Evolutionary conservation across 2,113 vertebrate genomes (phyloP).

Genomic region (Ranitomeya imitator): DNA sequence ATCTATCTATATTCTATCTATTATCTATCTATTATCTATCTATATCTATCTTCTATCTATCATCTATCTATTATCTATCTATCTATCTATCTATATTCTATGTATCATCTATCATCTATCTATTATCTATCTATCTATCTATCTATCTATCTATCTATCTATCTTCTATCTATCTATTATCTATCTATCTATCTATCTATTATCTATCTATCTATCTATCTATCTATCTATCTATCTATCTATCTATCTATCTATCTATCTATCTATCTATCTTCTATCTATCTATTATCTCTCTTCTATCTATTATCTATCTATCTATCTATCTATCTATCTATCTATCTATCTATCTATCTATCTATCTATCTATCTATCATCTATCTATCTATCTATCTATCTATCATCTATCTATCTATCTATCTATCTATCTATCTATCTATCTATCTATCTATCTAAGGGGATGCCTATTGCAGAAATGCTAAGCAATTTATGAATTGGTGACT

Average conservation of each 20-base stretch:
- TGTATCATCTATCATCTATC: no score
- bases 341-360: conserved; percentile 23
- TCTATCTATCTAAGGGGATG: neutral
- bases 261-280: neutral
- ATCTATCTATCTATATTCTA: no score
- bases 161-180: no score
- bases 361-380: conserved; percentile 12
- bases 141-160: no score
- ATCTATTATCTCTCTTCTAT: conserved; percentile 3
- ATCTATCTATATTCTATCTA: no score
- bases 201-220: no score
- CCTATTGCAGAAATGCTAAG: neutral
- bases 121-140: no score
- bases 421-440: neutral
- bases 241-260: neutral
- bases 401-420: neutral
- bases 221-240: no score
- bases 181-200: no score
- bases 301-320: conserved; percentile 10
- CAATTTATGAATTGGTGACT: conserved; percentile 6
- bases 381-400: neutral
- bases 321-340: neutral
- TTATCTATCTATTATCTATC: no score
- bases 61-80: no score
- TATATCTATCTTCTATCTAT: no score